phyloP scores from a whole-genome alignment of 2,113 vertebrate genomes.

The Haemorhous mexicanus region DNA sequence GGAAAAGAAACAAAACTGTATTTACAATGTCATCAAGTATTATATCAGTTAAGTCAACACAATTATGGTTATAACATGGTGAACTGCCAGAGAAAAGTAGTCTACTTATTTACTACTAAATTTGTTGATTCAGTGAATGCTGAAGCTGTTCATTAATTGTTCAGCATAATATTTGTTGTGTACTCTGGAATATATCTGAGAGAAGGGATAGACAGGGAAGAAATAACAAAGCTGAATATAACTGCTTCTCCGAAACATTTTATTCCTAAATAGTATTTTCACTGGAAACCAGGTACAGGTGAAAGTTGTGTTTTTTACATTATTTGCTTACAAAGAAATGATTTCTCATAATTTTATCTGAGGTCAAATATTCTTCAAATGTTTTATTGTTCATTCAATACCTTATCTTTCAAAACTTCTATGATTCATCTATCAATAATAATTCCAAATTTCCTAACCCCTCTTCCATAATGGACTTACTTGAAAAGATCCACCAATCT shows the following conservation, averaged over 20 bases:
- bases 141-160: conserved; percentile 48
- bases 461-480: background rate
- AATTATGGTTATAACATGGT: conserved; percentile 51
- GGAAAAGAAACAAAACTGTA: conserved; percentile 30
- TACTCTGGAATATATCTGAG: background rate
- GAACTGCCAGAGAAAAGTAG: conserved; percentile 37
- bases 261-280: background rate
- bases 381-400: background rate
- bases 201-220: background rate
- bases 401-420: background rate
- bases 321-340: background rate
- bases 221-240: background rate
- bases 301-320: background rate
- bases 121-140: conserved; percentile 49
- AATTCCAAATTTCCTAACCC: background rate
- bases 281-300: background rate
- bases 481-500: background rate
- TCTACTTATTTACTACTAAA: conserved; percentile 50
- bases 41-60: conserved; percentile 49
- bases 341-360: background rate
- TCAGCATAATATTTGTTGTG: conserved; percentile 28
- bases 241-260: background rate
- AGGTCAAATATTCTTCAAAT: background rate
- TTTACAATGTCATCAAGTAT: conserved; percentile 50
- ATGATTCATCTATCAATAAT: background rate